Evolutionary conservation across 2,888 invertebrate genomes (phyloP).

Genomic region (Pegoplata infirma): DNA sequence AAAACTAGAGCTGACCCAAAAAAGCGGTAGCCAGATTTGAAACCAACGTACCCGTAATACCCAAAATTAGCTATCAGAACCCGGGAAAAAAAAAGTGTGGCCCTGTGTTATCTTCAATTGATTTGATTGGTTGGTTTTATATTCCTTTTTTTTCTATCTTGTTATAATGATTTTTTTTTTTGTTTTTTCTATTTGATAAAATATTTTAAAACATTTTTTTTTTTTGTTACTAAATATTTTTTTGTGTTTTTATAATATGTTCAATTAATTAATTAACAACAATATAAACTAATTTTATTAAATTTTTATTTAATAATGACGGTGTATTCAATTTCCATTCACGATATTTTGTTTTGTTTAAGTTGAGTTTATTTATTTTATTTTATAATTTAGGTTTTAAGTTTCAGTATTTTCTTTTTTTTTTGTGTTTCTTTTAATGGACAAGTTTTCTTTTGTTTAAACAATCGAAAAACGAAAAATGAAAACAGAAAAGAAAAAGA

Average conservation of each 20-base stretch:
- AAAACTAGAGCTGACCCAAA: too few species aligned
- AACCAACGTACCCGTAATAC: too few species aligned
- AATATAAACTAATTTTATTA: conserved; percentile 59
- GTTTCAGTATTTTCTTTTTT: conserved; percentile 11
- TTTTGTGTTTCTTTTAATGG: conserved; percentile 51
- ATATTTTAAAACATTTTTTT: conserved; percentile 52
- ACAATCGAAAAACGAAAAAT: conserved; percentile 28
- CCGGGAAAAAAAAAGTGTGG: too few species aligned
- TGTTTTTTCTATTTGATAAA: conserved; percentile 41
- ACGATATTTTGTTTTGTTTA: conserved; percentile 54
- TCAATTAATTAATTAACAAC: conserved; percentile 59
- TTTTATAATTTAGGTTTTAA: conserved; percentile 11
- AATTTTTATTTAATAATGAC: conserved; percentile 46
- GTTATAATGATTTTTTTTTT: conserved; percentile 23
- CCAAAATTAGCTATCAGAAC: too few species aligned
- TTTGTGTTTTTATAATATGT: conserved; percentile 52
- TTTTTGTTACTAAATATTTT: conserved; percentile 54
- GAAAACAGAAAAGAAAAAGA: conserved; percentile 28
- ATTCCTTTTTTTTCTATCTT: neutral
- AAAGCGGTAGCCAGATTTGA: too few species aligned
- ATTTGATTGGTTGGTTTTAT: neutral
- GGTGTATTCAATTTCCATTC: conserved; percentile 63
- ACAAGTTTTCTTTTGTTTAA: conserved; percentile 44
- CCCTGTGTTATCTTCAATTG: too few species aligned
- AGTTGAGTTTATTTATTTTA: conserved; percentile 8